Evolutionary conservation across 2,888 invertebrate species (phyloP).

Genomic region (Leptopterna dolabrata): DNA sequence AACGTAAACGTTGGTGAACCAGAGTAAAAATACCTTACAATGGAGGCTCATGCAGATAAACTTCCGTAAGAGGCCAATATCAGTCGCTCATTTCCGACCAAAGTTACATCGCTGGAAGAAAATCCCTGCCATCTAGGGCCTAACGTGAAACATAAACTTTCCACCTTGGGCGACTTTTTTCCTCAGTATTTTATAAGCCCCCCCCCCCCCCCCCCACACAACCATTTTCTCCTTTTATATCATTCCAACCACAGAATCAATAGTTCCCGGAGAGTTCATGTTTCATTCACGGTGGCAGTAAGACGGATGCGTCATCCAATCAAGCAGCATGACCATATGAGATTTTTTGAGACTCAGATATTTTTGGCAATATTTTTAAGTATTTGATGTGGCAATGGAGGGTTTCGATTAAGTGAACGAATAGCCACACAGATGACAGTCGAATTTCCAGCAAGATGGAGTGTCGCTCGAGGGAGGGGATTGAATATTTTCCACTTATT

Average conservation of each 20-base stretch:
- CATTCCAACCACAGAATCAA: neutral
- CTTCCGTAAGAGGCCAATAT: neutral
- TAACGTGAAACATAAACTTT: neutral
- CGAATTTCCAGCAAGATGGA: too few species aligned
- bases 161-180: neutral
- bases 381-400: too few species aligned
- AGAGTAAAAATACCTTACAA: neutral
- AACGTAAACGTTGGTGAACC: neutral
- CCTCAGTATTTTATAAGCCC: neutral
- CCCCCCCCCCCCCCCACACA: neutral
- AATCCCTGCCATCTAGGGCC: neutral
- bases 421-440: too few species aligned
- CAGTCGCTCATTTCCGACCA: neutral
- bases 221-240: neutral
- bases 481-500: too few species aligned
- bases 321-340: too few species aligned
- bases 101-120: neutral
- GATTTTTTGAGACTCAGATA: too few species aligned
- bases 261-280: neutral
- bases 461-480: too few species aligned
- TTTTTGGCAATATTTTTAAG: too few species aligned
- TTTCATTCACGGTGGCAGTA: neutral
- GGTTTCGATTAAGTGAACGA: too few species aligned
- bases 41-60: neutral
- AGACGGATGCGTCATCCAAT: neutral